These are phyloP conservation scores for Lasaia peninsularis DNA, from an alignment of 1,140 invertebrate genomes.

Conservation along the genomic window DNA sequence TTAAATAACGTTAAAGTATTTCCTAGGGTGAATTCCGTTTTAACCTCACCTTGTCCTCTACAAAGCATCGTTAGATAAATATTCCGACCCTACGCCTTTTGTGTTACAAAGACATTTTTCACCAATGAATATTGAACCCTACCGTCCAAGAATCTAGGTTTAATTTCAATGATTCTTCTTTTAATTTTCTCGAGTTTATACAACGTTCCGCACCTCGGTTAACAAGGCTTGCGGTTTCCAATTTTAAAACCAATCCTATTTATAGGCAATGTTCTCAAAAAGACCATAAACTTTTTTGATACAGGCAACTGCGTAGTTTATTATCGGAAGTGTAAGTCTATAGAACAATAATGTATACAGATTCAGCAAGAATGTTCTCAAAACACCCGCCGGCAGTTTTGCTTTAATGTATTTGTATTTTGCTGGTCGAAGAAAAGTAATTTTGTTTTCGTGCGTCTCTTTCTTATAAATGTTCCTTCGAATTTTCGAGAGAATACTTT, in stretches of 20 bases:
- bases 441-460: too few species aligned
- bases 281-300: too few species aligned
- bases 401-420: too few species aligned
- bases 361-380: too few species aligned
- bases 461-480: too few species aligned
- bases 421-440: too few species aligned
- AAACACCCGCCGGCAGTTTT: too few species aligned
- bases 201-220: background rate
- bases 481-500: too few species aligned
- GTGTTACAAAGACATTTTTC: background rate
- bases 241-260: constrained; percentile 1
- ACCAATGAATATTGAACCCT: background rate
- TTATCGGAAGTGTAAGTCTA: too few species aligned
- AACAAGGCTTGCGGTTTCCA: constrained; percentile 1
- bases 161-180: background rate
- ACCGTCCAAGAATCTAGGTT: background rate
- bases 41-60: background rate
- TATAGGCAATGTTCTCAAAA: background rate
- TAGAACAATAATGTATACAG: too few species aligned
- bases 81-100: constrained; percentile 5
- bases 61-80: constrained; percentile 6
- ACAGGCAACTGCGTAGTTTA: too few species aligned
- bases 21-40: background rate
- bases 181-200: background rate
- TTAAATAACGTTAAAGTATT: background rate